Percentiles rank a stretch among this genome's conserved stretches.
Evolutionary conservation across 2,113 vertebrate species (phyloP).

Genomic region (Mus spicilegus): DNA sequence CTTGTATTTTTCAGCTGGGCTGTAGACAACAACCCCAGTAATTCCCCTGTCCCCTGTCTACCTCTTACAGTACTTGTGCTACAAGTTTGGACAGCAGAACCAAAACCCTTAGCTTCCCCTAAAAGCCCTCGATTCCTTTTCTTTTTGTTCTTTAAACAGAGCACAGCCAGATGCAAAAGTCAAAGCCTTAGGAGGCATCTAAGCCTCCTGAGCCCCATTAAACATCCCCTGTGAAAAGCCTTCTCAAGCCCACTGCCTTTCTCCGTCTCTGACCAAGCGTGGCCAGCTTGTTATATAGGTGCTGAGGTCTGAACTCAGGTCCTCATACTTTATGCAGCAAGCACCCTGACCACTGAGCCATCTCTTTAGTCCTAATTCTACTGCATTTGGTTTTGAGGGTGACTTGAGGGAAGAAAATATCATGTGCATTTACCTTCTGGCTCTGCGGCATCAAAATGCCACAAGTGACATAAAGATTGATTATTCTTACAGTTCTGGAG

Average conservation of each 20-base stretch:
- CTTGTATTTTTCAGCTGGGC: not conserved
- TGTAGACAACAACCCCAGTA: not conserved
- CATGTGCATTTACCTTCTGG: not conserved
- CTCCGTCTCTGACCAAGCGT: not conserved
- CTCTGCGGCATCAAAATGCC: not conserved
- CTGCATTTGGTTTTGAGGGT: not conserved
- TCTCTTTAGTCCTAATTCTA: not conserved
- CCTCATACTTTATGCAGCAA: not conserved
- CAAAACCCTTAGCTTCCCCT: not conserved
- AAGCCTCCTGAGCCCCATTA: not conserved
- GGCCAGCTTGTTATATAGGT: not conserved
- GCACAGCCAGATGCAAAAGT: constrained; percentile 2
- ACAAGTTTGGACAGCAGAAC: not conserved
- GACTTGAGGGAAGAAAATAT: not conserved
- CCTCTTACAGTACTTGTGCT: not conserved
- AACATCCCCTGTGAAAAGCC: not conserved
- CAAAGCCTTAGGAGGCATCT: not conserved
- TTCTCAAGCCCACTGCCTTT: not conserved
- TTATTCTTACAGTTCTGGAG: constrained; percentile 6
- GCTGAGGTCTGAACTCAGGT: not conserved
- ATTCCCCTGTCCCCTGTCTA: not conserved
- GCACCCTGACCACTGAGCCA: not conserved
- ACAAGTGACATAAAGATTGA: not conserved
- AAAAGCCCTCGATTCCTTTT: not conserved
- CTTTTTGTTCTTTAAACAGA: constrained; percentile 3